phyloP scores from a whole-genome alignment of 2,888 invertebrate species.

The Phasia obesa region DNA sequence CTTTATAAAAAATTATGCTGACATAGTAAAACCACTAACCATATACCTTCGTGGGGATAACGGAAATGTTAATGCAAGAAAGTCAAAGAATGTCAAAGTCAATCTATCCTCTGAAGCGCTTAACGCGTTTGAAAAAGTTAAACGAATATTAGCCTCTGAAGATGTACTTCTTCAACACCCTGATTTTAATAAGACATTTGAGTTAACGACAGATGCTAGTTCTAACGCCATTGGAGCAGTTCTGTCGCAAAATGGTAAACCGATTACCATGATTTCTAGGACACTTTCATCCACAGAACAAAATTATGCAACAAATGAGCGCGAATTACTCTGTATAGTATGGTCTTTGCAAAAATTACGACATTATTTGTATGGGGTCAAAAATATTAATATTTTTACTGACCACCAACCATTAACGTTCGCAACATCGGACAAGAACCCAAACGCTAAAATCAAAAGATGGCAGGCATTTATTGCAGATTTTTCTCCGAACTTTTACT shows the following conservation, averaged over 20 bases:
- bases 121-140: not conserved
- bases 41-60: too few relatives aligned
- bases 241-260: not conserved
- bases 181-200: conserved; percentile 12
- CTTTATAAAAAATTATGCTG: conserved; percentile 14
- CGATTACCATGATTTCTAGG: not conserved
- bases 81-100: not conserved
- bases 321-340: not conserved
- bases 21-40: conserved; percentile 15
- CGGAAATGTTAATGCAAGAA: not conserved
- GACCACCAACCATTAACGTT: not conserved
- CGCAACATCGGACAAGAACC: too few relatives aligned
- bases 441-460: too few relatives aligned
- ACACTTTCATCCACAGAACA: not conserved
- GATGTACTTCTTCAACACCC: not conserved
- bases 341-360: conserved; percentile 3
- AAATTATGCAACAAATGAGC: not conserved
- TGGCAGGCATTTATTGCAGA: too few relatives aligned
- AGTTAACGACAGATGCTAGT: not conserved
- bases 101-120: not conserved
- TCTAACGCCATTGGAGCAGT: conserved; percentile 1
- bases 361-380: not conserved
- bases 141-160: not conserved
- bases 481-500: too few relatives aligned
- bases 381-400: not conserved